These are phyloP conservation scores for Aurelia aurita DNA, from an alignment of 30 jellyfish, hydroid and myxozoan species.

Conservation along the genomic window DNA sequence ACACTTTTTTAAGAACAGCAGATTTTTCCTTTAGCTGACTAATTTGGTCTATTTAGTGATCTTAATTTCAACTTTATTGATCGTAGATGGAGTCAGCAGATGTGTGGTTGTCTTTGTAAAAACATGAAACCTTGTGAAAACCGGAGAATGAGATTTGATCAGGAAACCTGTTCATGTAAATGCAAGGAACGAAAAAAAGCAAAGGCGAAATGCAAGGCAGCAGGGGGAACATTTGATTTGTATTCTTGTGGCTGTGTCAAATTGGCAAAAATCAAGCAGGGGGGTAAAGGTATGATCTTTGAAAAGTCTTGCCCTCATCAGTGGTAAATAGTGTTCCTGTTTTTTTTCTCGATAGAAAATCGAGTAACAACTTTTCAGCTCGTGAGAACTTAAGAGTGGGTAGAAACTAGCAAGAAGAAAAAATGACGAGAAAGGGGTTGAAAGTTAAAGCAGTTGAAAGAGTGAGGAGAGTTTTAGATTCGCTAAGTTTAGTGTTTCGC, in stretches of 20 bases:
- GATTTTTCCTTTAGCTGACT: too few relatives aligned
- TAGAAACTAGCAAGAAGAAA: too few relatives aligned
- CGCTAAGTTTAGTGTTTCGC: too few relatives aligned
- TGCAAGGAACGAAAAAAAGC: constrained; percentile 20
- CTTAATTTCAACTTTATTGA: too few relatives aligned
- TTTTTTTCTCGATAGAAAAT: too few relatives aligned
- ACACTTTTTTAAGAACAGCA: too few relatives aligned
- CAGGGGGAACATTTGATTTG: constrained; percentile 27
- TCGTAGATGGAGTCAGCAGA: constrained; percentile 29
- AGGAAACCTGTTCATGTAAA: constrained; percentile 33
- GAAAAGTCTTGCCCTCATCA: not conserved
- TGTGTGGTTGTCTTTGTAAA: constrained; percentile 56
- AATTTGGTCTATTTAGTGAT: too few relatives aligned
- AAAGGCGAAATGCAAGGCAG: not conserved
- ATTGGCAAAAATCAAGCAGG: not conserved
- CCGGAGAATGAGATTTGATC: constrained; percentile 38
- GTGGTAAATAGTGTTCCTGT: not conserved
- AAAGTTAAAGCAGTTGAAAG: too few relatives aligned
- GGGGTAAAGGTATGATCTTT: not conserved
- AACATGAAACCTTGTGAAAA: constrained; percentile 26
- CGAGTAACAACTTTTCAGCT: too few relatives aligned
- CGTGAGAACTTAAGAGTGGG: too few relatives aligned
- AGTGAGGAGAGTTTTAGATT: too few relatives aligned
- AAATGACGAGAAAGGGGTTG: too few relatives aligned
- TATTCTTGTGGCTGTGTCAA: constrained; percentile 34